Percentiles rank a stretch among this genome's conserved stretches.
phyloP scores from a whole-genome alignment of 2,888 invertebrate species.

The Cepaea hortensis region DNA sequence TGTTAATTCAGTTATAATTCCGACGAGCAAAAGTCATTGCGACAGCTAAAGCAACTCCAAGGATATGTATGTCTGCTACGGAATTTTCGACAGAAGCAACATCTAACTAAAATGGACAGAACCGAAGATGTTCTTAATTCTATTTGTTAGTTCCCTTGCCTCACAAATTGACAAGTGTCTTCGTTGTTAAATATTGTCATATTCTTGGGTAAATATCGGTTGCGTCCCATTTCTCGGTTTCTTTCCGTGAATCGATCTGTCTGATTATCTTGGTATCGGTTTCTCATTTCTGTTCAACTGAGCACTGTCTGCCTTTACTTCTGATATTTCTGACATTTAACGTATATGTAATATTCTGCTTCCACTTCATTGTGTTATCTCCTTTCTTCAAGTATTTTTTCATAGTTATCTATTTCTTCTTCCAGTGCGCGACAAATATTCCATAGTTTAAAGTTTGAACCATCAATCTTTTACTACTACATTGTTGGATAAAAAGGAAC shows the following conservation, averaged over 20 bases:
- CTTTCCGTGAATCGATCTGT: not conserved
- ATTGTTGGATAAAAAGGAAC: too few species aligned
- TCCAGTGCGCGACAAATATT: too few species aligned
- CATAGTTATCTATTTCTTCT: too few species aligned
- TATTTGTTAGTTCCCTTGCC: slow-evolving; percentile 27
- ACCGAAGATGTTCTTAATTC: not conserved
- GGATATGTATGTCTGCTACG: not conserved
- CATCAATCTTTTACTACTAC: too few species aligned
- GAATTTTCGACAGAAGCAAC: not conserved
- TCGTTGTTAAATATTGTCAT: slow-evolving; percentile 20
- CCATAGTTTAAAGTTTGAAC: too few species aligned
- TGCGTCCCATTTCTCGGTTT: not conserved
- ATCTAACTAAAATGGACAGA: slow-evolving; percentile 18
- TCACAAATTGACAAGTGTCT: not conserved
- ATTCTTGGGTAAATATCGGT: not conserved
- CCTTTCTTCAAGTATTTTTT: too few species aligned
- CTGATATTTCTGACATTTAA: too few species aligned
- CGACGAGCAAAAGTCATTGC: not conserved
- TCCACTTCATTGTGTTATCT: too few species aligned
- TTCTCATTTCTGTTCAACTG: too few species aligned
- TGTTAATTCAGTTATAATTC: slow-evolving; percentile 9
- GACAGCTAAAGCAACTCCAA: not conserved
- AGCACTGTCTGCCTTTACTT: too few species aligned
- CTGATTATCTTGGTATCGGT: not conserved
- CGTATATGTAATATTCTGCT: too few species aligned